Evolutionary conservation across 2,888 invertebrate genomes (phyloP).

Genomic region (Patella ulyssiponensis): DNA sequence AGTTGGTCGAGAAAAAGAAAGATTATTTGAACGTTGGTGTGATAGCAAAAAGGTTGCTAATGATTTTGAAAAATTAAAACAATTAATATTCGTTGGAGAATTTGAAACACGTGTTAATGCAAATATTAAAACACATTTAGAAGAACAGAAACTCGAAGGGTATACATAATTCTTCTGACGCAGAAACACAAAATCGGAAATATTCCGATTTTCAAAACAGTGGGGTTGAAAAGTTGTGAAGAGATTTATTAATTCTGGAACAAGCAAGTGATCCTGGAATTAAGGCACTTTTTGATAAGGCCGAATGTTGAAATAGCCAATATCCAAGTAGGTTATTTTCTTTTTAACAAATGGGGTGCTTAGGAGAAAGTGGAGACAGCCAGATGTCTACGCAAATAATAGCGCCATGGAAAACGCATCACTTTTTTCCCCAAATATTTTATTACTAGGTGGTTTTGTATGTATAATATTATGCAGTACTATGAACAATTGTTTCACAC

Average conservation of each 20-base stretch:
- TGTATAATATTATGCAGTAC: too few relatives aligned
- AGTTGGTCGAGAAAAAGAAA: constrained; percentile 34
- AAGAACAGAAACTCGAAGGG: constrained; percentile 21
- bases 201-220: too few relatives aligned
- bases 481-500: too few relatives aligned
- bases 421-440: too few relatives aligned
- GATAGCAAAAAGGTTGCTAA: background rate
- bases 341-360: constrained; percentile 26
- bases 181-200: too few relatives aligned
- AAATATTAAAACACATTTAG: constrained; percentile 23
- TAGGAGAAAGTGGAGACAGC: constrained; percentile 32
- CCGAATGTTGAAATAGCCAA: constrained; percentile 25
- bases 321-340: constrained; percentile 33
- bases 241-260: constrained; percentile 33
- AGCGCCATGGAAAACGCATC: too few relatives aligned
- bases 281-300: constrained; percentile 24
- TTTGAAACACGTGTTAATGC: constrained; percentile 22
- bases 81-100: constrained; percentile 25
- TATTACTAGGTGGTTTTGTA: too few relatives aligned
- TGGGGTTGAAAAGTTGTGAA: constrained; percentile 19
- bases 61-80: constrained; percentile 20
- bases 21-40: constrained; percentile 20
- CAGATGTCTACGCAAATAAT: background rate
- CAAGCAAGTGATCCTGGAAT: constrained; percentile 37
- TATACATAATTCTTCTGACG: too few relatives aligned